Percentiles rank a stretch among this genome's conserved stretches.
Evolutionary conservation across 2,888 invertebrate species (phyloP).

Genomic region (Andrena hattorfiana): DNA sequence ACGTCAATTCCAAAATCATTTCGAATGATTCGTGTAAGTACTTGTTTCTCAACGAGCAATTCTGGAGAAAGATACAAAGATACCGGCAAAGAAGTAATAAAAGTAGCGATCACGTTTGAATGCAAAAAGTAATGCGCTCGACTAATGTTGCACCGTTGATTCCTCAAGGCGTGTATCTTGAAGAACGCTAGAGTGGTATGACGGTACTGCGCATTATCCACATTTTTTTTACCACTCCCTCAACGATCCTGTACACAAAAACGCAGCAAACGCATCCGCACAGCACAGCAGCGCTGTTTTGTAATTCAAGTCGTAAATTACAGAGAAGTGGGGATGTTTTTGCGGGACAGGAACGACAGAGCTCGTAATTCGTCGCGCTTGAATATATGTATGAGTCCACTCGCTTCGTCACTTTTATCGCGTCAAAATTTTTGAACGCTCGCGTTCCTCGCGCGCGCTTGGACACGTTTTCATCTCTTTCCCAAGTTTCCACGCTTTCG

Average conservation of each 20-base stretch:
- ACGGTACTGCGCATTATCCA: not conserved
- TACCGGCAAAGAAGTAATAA: too few species aligned
- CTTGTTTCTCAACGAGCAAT: too few species aligned
- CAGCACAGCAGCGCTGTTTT: constrained; percentile 2
- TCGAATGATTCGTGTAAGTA: too few species aligned
- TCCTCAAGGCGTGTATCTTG: not conserved
- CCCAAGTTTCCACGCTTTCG: not conserved
- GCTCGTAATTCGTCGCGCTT: constrained; percentile 27
- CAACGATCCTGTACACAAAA: not conserved
- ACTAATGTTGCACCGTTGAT: not conserved
- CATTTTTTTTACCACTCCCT: not conserved
- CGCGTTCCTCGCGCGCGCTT: not conserved
- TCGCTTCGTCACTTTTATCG: constrained; percentile 37
- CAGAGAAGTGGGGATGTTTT: constrained; percentile 3
- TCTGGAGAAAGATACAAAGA: too few species aligned
- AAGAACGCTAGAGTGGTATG: not conserved
- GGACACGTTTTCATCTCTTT: constrained; percentile 12
- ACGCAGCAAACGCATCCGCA: not conserved
- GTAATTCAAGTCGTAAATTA: constrained; percentile 39
- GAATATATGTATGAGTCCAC: constrained; percentile 21
- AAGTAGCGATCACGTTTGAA: too few species aligned
- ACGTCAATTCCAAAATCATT: too few species aligned
- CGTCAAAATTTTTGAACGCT: constrained; percentile 23
- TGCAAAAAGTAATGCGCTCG: too few species aligned
- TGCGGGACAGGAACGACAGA: constrained; percentile 9